Percentiles rank a stretch among this genome's conserved stretches.
Conservation (phyloP, 2,113 vertebrate species). For the Montifringilla adamsi region DNA sequence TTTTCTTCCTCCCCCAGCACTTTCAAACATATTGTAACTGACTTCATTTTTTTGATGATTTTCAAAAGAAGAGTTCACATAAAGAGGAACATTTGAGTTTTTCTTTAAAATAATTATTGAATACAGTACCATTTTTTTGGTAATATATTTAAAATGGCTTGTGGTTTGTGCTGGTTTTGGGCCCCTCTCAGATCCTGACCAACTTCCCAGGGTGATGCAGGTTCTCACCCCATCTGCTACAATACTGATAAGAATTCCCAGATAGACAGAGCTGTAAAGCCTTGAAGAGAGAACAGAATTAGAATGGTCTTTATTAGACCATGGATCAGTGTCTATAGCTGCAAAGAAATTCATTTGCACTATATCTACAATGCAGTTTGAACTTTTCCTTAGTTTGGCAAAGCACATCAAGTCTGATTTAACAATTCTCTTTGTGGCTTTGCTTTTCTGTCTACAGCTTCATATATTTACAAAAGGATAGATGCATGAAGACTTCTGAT, state of each 20-base stretch:
- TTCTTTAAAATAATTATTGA: slow-evolving; percentile 14
- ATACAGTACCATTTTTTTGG: neutral
- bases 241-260: slow-evolving; percentile 61
- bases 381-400: slow-evolving; percentile 61
- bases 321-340: neutral
- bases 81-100: neutral
- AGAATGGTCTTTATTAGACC: slow-evolving; percentile 32
- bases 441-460: slow-evolving; percentile 45
- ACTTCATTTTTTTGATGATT: slow-evolving; percentile 23
- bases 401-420: slow-evolving; percentile 55
- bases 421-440: slow-evolving; percentile 65
- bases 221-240: slow-evolving; percentile 21
- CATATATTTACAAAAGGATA: slow-evolving; percentile 53
- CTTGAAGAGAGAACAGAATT: slow-evolving; percentile 10
- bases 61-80: slow-evolving; percentile 1
- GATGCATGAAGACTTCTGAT: slow-evolving; percentile 33
- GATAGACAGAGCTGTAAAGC: slow-evolving; percentile 19
- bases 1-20: slow-evolving; percentile 73
- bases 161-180: neutral
- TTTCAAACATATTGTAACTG: slow-evolving; percentile 74
- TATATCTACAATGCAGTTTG: slow-evolving; percentile 62
- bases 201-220: slow-evolving; percentile 60
- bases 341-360: slow-evolving; percentile 38
- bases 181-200: neutral
- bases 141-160: neutral